These are phyloP conservation scores for Smutsia temminckii DNA, from an alignment of 2,797 vertebrate species.

Conservation along the genomic window DNA sequence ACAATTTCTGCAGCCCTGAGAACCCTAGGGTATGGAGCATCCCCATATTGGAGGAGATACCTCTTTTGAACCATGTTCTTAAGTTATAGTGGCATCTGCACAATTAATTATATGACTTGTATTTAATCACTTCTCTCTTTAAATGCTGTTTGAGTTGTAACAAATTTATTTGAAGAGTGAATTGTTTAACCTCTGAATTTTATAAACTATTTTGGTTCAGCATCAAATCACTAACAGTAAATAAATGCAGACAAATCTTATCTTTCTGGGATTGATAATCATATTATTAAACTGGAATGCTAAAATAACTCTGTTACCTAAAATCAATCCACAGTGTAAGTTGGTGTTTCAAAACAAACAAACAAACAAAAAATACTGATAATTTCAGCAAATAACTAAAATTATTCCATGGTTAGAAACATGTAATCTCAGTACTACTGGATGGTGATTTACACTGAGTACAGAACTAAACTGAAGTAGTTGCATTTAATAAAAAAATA, in stretches of 20 bases:
- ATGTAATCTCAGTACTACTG: neutral
- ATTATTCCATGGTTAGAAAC: neutral
- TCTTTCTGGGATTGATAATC: neutral
- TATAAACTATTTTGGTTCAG: conserved; percentile 42
- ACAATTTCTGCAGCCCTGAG: neutral
- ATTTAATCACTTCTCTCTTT: neutral
- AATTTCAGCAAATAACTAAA: conserved; percentile 30
- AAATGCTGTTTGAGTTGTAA: neutral
- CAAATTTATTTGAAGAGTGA: neutral
- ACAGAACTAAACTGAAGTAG: neutral
- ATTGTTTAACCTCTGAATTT: neutral
- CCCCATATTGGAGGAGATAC: neutral
- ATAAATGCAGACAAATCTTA: neutral
- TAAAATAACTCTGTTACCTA: conserved; percentile 16
- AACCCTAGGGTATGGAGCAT: neutral
- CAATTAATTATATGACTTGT: neutral
- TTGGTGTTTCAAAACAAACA: neutral
- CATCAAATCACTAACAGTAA: neutral
- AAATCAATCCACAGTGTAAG: conserved; percentile 22
- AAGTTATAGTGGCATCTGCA: neutral
- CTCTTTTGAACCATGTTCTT: neutral
- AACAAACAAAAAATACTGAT: neutral
- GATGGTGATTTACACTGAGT: neutral
- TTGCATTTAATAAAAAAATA: neutral
- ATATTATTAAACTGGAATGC: neutral